These are phyloP conservation scores for Gymnarchus niloticus DNA, from an alignment of 2,113 vertebrate species.

Conservation along the genomic window DNA sequence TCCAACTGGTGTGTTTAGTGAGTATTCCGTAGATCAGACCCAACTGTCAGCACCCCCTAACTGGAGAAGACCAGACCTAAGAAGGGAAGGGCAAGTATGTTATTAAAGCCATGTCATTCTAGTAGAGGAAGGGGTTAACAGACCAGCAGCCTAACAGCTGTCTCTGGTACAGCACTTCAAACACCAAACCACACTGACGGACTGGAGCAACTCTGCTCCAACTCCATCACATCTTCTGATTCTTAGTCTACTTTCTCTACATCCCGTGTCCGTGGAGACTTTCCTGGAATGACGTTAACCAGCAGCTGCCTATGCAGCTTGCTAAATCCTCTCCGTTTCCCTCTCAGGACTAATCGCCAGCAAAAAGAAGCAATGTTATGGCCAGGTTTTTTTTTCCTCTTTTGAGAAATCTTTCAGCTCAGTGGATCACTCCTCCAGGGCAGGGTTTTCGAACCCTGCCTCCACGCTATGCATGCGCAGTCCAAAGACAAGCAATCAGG, in stretches of 20 bases:
- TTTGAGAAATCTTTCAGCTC: background rate
- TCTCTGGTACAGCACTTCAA: background rate
- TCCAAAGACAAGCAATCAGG: too few relatives aligned
- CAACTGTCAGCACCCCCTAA: background rate
- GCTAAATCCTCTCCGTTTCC: background rate
- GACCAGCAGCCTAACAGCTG: background rate
- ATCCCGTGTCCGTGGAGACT: background rate
- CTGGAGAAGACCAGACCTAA: background rate
- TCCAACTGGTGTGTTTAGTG: background rate
- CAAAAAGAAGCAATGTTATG: background rate
- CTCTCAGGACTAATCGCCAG: background rate
- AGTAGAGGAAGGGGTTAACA: background rate
- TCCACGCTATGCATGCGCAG: background rate
- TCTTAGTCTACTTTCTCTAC: background rate
- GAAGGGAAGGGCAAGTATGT: background rate
- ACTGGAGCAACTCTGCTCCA: background rate
- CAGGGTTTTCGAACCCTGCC: background rate
- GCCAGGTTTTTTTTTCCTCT: background rate
- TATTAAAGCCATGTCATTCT: background rate
- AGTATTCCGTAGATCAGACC: background rate
- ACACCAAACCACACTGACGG: background rate
- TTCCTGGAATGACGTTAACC: background rate
- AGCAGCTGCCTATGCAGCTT: background rate
- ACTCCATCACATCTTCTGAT: background rate
- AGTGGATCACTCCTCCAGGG: background rate